A percentile compares a stretch with the other conserved stretches of the same genome.
These are phyloP conservation scores for Icerya purchasi DNA, from an alignment of 2,888 invertebrate genomes.

Conservation along the genomic window DNA sequence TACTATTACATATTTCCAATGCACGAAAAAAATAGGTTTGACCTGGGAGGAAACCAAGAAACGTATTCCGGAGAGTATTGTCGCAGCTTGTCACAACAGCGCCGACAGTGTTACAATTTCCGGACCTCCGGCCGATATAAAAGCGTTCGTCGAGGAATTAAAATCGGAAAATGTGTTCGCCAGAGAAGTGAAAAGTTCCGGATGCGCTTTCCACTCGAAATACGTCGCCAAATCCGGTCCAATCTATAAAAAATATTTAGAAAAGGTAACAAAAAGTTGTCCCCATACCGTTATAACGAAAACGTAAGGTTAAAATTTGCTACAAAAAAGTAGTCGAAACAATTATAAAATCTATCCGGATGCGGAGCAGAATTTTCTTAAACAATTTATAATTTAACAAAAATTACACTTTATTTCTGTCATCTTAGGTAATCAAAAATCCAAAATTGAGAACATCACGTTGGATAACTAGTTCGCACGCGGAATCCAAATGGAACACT, in stretches of 20 bases:
- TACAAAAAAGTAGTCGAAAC: too few relatives aligned
- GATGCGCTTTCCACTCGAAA: slow-evolving; percentile 76
- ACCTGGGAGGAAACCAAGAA: slow-evolving; percentile 54
- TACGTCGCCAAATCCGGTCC: slow-evolving; percentile 73
- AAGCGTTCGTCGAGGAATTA: slow-evolving; percentile 44
- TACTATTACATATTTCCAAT: too few relatives aligned
- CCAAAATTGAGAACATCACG: slow-evolving; percentile 37
- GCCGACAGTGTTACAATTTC: slow-evolving; percentile 34
- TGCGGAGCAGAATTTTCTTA: too few relatives aligned
- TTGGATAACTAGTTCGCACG: slow-evolving; percentile 92
- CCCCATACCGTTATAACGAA: too few relatives aligned
- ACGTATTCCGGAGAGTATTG: slow-evolving; percentile 53
- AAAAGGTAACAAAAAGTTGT: slow-evolving; percentile 30
- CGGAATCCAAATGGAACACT: slow-evolving; percentile 58
- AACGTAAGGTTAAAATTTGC: too few relatives aligned
- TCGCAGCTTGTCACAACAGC: slow-evolving; percentile 86
- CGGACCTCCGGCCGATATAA: slow-evolving; percentile 50
- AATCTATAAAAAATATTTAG: slow-evolving; percentile 48
- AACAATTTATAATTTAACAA: too few relatives aligned
- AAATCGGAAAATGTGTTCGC: slow-evolving; percentile 59
- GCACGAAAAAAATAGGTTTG: slow-evolving; percentile 19
- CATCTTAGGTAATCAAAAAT: not conserved
- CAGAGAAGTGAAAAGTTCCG: slow-evolving; percentile 58
- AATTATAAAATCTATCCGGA: too few relatives aligned
- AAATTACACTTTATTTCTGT: too few relatives aligned